Conservation (phyloP, 2,888 invertebrate species). For the Seladonia tumulorum region DNA sequence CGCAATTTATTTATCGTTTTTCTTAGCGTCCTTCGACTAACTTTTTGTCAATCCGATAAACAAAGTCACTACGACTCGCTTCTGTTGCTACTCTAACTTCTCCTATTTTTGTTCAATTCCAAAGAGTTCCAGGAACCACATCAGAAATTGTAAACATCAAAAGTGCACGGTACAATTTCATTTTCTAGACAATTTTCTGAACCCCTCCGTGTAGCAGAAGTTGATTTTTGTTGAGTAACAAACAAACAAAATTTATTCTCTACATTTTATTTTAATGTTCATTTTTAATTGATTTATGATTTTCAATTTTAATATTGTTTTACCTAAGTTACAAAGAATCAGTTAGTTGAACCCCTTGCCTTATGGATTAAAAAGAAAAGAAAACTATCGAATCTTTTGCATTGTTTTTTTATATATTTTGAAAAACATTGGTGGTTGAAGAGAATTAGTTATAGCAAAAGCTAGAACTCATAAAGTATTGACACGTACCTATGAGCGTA, state of each 20-base stretch:
- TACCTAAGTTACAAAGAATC: background rate
- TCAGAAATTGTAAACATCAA: background rate
- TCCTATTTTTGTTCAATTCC: background rate
- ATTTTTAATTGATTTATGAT: background rate
- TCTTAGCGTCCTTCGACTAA: slow-evolving; percentile 12
- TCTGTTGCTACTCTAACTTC: too few species aligned
- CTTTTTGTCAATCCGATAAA: background rate
- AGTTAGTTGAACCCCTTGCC: too few species aligned
- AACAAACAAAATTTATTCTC: background rate
- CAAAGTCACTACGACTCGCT: background rate
- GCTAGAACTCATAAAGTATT: slow-evolving; percentile 77
- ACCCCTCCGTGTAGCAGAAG: too few species aligned
- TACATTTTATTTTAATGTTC: too few species aligned
- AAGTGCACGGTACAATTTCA: too few species aligned
- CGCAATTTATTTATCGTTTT: slow-evolving; percentile 37
- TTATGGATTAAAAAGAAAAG: background rate
- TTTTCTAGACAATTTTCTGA: too few species aligned
- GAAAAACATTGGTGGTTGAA: background rate
- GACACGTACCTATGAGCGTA: slow-evolving; percentile 75
- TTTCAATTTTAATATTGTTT: background rate
- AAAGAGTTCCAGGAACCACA: background rate
- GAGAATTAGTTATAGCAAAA: slow-evolving; percentile 72
- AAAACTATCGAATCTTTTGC: too few species aligned
- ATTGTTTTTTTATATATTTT: too few species aligned
- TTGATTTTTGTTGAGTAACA: background rate